Evolutionary conservation across 2,888 invertebrate genomes (phyloP), one percentile per base, ranked within the genome.

Genomic region (Lithophane socia): DNA sequence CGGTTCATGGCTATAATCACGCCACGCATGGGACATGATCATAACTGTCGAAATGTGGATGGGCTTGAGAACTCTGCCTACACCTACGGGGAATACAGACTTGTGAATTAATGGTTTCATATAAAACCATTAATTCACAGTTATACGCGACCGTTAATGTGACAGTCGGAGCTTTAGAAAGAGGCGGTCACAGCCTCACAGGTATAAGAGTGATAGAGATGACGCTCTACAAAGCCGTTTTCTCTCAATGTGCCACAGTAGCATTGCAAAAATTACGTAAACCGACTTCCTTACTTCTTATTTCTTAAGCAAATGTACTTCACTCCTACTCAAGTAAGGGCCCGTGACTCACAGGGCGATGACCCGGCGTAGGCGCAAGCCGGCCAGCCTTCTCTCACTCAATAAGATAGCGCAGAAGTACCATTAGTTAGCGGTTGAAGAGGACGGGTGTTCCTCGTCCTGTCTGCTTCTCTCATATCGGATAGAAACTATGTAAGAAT

Each of bases 341-440:
- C 79, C 78, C 47, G 69, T 84, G 89, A 87, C 37, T 87, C 87
- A 87, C 37, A 29, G 80, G 82, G 21, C 87, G 76, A 75, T 74
- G 87, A 88, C 83, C 86, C 82, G 63, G 83, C 83, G 88, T 80
- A 77, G 82, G 86, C 82, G 89, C 82, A 63, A 54, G 79, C 83
- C 78, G 73, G 66, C 71, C 63, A 86, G 87, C 83, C 83, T 86
- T 79, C 65, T 10, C 7, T 10, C 74, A 70, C n/a, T 8, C 2
- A 1, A 29, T n/a, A 49, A 12, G 0, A 0, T 5, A 3, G 7
- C 0, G 10, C 79, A 84, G 80, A 86, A 86, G 84, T 47, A 37
- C 66, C 16, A 72, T 42, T 29, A 12, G 4, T 37, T 29, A 18
- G n/a, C 10, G 2, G 5, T 21, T 16, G 13, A 18, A 16, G 10